phyloP scores from a whole-genome alignment of 2,797 vertebrate genomes.

The Sebastes steindachneri region DNA sequence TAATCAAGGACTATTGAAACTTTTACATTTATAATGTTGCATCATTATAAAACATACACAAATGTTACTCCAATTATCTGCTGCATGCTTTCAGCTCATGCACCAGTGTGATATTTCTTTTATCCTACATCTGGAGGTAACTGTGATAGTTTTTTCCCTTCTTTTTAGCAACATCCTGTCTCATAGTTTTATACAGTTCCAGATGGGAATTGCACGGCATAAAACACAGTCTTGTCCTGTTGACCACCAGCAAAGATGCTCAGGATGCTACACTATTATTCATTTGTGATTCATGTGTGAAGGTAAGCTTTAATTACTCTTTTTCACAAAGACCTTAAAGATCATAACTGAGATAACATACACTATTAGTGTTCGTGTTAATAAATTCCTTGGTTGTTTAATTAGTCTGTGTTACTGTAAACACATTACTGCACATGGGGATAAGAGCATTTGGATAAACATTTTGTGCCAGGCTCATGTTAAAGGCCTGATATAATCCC shows the following conservation, averaged over 20 bases:
- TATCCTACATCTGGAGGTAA: neutral
- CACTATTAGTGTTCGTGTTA: neutral
- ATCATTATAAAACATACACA: neutral
- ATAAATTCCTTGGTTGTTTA: neutral
- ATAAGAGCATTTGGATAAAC: neutral
- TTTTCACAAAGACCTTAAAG: too few species aligned
- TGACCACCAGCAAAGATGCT: neutral
- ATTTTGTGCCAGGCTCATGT: too few species aligned
- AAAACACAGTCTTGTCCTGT: neutral
- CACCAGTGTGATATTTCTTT: neutral
- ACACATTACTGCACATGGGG: neutral
- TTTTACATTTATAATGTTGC: neutral
- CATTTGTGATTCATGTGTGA: neutral
- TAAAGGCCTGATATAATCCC: slow-evolving; percentile 8
- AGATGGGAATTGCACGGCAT: neutral
- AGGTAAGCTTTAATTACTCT: too few species aligned
- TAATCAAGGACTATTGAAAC: neutral
- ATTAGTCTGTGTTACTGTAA: neutral
- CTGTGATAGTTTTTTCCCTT: neutral
- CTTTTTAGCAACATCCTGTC: neutral
- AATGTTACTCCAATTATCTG: neutral
- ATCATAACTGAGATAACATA: neutral
- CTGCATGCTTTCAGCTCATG: neutral
- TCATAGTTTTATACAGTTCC: neutral
- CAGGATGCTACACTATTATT: neutral